A percentile compares a stretch with the other conserved stretches of the same genome.
phyloP scores from a whole-genome alignment of 1,140 invertebrate species.

The Drosophila teissieri region DNA sequence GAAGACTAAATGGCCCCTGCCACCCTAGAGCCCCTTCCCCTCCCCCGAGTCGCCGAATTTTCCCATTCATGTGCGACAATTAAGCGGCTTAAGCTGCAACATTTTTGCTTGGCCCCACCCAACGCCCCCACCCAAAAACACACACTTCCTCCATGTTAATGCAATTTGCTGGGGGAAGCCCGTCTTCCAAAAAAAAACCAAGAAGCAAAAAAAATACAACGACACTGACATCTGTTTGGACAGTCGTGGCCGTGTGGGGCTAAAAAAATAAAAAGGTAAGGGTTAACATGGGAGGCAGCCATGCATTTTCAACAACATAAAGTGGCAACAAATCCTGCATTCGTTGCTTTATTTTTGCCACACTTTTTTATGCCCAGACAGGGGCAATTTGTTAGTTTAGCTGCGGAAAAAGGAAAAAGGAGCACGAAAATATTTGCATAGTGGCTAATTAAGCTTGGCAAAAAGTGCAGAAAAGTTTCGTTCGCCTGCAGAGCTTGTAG shows the following conservation, averaged over 20 bases:
- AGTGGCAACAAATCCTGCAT: conserved; percentile 58
- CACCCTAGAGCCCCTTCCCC: not conserved
- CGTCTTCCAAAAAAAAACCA: conserved; percentile 9
- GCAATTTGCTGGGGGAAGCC: conserved; percentile 64
- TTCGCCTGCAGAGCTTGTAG: too few species aligned
- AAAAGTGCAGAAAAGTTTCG: conserved; percentile 4
- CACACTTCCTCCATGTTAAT: conserved; percentile 63
- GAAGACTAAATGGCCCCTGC: not conserved
- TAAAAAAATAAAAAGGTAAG: conserved; percentile 13
- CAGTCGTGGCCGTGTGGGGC: conserved; percentile 18
- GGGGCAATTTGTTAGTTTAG: conserved; percentile 56
- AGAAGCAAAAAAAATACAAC: conserved; percentile 6
- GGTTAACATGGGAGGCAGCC: conserved; percentile 26
- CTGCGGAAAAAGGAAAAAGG: conserved; percentile 32
- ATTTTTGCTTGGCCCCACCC: conserved; percentile 26
- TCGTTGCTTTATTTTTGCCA: conserved; percentile 41
- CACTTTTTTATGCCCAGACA: conserved; percentile 43
- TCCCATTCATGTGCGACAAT: conserved; percentile 67
- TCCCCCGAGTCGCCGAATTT: conserved; percentile 41
- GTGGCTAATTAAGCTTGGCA: conserved; percentile 38
- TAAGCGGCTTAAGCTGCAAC: conserved; percentile 71
- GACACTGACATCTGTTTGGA: conserved; percentile 52
- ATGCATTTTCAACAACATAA: conserved; percentile 46
- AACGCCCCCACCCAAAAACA: not conserved
- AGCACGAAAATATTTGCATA: conserved; percentile 46